These are phyloP conservation scores for Pseudomyrmex flavicornis DNA, from an alignment of 1,140 invertebrate genomes.

Conservation along the genomic window DNA sequence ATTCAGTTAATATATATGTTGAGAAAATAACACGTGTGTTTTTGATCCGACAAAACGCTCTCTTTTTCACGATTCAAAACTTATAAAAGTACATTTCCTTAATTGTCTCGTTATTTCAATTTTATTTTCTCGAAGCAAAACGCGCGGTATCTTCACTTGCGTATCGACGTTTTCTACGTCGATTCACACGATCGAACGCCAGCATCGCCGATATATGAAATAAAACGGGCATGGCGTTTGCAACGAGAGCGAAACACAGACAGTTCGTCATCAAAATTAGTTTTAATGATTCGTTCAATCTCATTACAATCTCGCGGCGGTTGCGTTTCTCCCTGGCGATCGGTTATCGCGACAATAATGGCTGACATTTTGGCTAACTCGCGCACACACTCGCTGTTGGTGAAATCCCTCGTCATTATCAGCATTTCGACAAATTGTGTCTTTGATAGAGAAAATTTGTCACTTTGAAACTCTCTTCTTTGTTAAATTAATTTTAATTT, in stretches of 20 bases:
- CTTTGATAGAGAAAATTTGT: neutral
- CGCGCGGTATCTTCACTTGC: neutral
- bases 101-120: constrained; percentile 1
- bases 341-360: constrained; percentile 64
- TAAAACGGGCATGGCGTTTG: constrained; percentile 17
- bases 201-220: constrained; percentile 3
- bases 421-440: constrained; percentile 13
- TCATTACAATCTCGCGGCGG: constrained; percentile 36
- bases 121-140: neutral
- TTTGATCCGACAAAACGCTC: neutral
- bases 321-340: constrained; percentile 51
- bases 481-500: neutral
- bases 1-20: neutral
- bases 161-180: neutral
- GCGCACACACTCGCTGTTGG: constrained; percentile 36
- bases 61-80: neutral
- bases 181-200: neutral
- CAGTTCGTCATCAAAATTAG: constrained; percentile 61
- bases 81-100: neutral
- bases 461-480: neutral
- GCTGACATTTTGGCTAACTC: constrained; percentile 60
- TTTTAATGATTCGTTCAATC: constrained; percentile 65
- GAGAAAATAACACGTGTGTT: neutral
- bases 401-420: constrained; percentile 54
- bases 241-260: constrained; percentile 19